These are phyloP conservation scores for Pempheris klunzingeri DNA, from an alignment of 2,797 vertebrate species.

Conservation along the genomic window DNA sequence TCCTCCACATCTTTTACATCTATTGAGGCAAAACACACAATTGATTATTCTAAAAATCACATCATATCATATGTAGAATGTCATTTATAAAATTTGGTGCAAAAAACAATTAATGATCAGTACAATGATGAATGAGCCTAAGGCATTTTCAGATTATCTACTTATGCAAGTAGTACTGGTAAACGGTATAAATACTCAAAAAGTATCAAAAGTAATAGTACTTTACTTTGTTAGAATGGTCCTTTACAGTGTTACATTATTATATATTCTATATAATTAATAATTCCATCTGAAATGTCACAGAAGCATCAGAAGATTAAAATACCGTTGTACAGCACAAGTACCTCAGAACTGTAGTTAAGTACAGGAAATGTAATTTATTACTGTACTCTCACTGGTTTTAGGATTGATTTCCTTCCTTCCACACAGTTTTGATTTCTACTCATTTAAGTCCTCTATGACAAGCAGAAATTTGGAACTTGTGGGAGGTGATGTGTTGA, in stretches of 20 bases:
- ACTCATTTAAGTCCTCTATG: background rate
- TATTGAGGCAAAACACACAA: conserved; percentile 58
- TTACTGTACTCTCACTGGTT: background rate
- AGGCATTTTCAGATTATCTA: no score
- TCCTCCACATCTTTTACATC: conserved; percentile 90
- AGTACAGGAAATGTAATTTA: background rate
- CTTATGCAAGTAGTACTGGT: no score
- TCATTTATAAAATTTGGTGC: background rate
- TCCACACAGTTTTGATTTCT: background rate
- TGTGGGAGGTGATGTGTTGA: background rate
- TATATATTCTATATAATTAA: background rate
- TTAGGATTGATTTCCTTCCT: background rate
- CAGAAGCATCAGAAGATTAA: background rate
- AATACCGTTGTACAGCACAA: background rate
- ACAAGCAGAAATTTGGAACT: background rate
- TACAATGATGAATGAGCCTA: no score
- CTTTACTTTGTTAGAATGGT: background rate
- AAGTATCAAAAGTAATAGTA: background rate
- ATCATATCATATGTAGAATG: background rate
- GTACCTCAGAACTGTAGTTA: background rate
- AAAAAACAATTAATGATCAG: background rate
- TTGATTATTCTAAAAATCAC: conserved; percentile 1
- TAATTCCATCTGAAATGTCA: no score
- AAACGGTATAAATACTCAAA: no score
- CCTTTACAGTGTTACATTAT: background rate